Evolutionary conservation across 2,888 invertebrate species (phyloP).

Genomic region (Hydrotaea diabolus): DNA sequence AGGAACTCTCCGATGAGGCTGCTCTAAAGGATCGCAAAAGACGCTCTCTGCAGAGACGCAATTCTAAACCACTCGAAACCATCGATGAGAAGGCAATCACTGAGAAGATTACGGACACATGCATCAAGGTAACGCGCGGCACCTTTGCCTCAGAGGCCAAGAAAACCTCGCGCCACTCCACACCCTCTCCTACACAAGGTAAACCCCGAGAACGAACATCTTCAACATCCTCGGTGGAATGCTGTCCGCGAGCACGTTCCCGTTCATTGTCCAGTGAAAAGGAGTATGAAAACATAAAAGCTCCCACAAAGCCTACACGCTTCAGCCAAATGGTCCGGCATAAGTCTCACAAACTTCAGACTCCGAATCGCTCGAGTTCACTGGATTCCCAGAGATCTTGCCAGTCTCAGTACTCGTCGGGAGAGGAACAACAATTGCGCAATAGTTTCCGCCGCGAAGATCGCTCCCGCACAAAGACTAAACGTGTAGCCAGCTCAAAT

Average conservation of each 20-base stretch:
- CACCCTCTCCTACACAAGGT: slow-evolving; percentile 55
- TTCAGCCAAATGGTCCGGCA: slow-evolving; percentile 45
- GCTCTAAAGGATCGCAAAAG: slow-evolving; percentile 79
- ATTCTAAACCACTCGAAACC: slow-evolving; percentile 78
- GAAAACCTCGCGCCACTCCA: slow-evolving; percentile 71
- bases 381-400: slow-evolving; percentile 72
- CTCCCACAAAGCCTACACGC: slow-evolving; percentile 50
- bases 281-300: slow-evolving; percentile 70
- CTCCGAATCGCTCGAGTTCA: slow-evolving; percentile 74
- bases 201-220: slow-evolving; percentile 74
- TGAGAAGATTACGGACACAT: slow-evolving; percentile 68
- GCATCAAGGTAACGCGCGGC: slow-evolving; percentile 72
- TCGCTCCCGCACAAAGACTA: slow-evolving; percentile 74
- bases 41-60: slow-evolving; percentile 75
- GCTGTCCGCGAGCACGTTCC: slow-evolving; percentile 76
- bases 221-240: slow-evolving; percentile 78
- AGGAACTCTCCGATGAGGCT: slow-evolving; percentile 83
- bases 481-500: slow-evolving; percentile 70
- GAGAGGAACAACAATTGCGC: slow-evolving; percentile 70
- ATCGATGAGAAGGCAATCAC: slow-evolving; percentile 78
- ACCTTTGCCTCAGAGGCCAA: slow-evolving; percentile 76
- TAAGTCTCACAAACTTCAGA: slow-evolving; percentile 40
- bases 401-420: slow-evolving; percentile 73
- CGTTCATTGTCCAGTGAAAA: slow-evolving; percentile 72
- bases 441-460: slow-evolving; percentile 68